phyloP scores from a whole-genome alignment of 2,888 invertebrate genomes.

The Tubulanus polymorphus region DNA sequence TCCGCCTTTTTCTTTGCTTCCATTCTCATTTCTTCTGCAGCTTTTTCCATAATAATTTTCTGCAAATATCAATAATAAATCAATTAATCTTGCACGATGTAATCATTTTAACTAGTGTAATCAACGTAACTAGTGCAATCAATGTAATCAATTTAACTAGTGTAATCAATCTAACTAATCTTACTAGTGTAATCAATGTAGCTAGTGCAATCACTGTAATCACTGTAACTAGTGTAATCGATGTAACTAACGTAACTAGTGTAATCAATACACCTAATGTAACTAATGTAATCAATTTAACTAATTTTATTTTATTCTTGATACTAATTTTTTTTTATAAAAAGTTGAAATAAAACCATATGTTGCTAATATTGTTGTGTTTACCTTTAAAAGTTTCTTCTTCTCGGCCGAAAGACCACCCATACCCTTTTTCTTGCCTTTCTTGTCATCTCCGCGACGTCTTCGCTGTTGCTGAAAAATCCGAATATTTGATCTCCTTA shows the following conservation, averaged over 20 bases:
- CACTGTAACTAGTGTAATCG: too few relatives aligned
- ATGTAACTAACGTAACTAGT: too few relatives aligned
- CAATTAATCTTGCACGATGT: neutral
- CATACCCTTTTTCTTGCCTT: constrained; percentile 92
- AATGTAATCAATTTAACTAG: too few relatives aligned
- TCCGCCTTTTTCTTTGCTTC: constrained; percentile 98
- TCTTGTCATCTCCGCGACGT: constrained; percentile 79
- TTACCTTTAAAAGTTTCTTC: constrained; percentile 99
- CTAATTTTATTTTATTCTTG: constrained; percentile 1
- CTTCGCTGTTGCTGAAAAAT: too few relatives aligned
- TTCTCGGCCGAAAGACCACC: constrained; percentile 91
- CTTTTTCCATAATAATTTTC: constrained; percentile 99
- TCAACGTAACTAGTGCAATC: too few relatives aligned
- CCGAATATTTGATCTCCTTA: too few relatives aligned
- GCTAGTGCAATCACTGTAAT: too few relatives aligned
- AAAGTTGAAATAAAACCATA: neutral
- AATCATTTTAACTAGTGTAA: too few relatives aligned
- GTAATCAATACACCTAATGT: too few relatives aligned
- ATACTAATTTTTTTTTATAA: neutral
- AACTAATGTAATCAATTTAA: constrained; percentile 1
- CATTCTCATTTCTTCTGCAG: constrained; percentile 98
- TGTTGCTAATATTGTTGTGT: neutral
- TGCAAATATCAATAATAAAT: too few relatives aligned
- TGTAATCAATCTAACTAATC: too few relatives aligned
- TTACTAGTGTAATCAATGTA: too few relatives aligned